Base-by-base conservation (phyloP, 1,140 invertebrate genomes). In the Thalassaphorura encarpata region DNA sequence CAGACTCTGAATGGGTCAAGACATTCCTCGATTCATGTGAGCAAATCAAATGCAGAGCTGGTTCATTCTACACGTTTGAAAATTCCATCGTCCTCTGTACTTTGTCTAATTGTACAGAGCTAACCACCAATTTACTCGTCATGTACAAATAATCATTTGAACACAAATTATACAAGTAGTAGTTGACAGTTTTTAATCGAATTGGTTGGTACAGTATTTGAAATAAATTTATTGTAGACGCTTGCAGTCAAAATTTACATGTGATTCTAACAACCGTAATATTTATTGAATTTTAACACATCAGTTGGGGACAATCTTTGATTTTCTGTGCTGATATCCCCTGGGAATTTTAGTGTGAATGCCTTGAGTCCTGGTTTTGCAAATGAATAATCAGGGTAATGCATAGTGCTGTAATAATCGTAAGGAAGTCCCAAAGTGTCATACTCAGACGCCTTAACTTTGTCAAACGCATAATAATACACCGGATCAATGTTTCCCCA, bases 401-500 rank as follows among this genome's bases (percentile, higher is more conserved):
- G 54, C 54, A 55, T 55, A 2, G 49, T 28, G 23, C 54, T 55
- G 13, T 19, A 39, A 40, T 55, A 55, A 29, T 55, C 54, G 26
- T 55, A 55, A 0, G 54, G 54, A 11, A 27, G 29, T 27, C 28
- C 43, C 29, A 48, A 28, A 18, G n/a, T 52, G 26, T 29, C 46
- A 15, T 18, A 36, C 3, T n/a, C 8, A 23, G 24, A 19, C 3
- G 46, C 3, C 8, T 29, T 41, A 16, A 42, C 31, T 18, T 36
- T 33, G 21, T 56, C 39, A 18, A 36, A 56, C 1, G 54, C 48
- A 36, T 56, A 50, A 29, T 51, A 4, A 49, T 60, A 66, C 19
- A 49, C 39, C 26, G 49, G 55, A 23, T 58, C 29, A 36, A 61
- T 61, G 28, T 61, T 61, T 21, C 53, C 46, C 6, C 11, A 58